Evolutionary conservation across 2,113 vertebrate genomes (phyloP), one percentile per base, ranked within the genome.

Genomic region (Pachyramphus minor): DNA sequence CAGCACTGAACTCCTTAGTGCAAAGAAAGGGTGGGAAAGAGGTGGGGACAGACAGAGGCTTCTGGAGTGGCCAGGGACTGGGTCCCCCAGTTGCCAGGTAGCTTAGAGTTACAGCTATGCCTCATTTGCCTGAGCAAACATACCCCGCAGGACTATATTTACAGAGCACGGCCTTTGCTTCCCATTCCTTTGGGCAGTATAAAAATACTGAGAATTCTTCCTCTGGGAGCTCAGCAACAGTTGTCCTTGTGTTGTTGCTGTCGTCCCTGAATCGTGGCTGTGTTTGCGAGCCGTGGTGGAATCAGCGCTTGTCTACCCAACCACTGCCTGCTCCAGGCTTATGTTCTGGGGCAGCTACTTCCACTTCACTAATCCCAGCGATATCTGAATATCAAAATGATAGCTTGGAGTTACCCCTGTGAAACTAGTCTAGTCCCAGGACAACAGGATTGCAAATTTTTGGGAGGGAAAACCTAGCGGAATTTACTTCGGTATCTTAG

Each of bases 111-210:
- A 87, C 89, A 94, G 81, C 62, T 62, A 6, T 5, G 83, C 89
- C 73, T 96, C 73, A 50, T 94, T 95, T 95, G 93, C 89, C 94
- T 94, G 77, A 52, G 87, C 89, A 96, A 95, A 95, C 76, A 94
- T 18, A 68, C 67, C 81, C 80, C 2, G 0, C n/a, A 79, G 81
- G 77, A 79, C 81, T 82, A 9, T 92, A 89, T 96, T 95, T 96
- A 94, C 96, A 93, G 91, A 91, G 41, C n/a, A 2, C 3, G 25
- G 95, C 94, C 94, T 95, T 93, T 94, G 95, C 94, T 97, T 94
- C 68, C 67, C 81, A 50, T 87, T 95, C 91, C 94, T 96, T 60
- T 56, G 62, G 84, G 93, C 2, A 2, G 56, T 39, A 78, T 33
- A 72, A 56, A 95, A 94, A 92, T 89, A 87, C 91, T 82, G 81